Evolutionary conservation across 2,888 invertebrate species (phyloP), one percentile per base, ranked within the genome.

Genomic region (Tolmerus cingulatus): DNA sequence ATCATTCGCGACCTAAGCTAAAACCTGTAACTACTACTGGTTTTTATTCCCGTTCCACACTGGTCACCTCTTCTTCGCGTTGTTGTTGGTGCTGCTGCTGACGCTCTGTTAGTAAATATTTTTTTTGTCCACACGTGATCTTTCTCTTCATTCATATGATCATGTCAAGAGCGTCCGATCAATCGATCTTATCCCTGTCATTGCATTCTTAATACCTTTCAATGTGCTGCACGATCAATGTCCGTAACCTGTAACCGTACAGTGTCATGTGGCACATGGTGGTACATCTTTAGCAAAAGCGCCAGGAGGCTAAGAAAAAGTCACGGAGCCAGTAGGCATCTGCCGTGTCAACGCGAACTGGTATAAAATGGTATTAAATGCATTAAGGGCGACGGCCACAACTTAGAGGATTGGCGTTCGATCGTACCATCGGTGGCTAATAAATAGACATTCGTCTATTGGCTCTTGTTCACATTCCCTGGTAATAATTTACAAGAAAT

Each of bases 81-180:
- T 34, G 43, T 46, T 46, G 43, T 46, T 46, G 27, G 19, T 37
- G 40, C n/a, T 82, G 16, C 57, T 37, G 66, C 30, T 82, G 37
- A n/a, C 2, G n/a, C 51, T 55, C 8, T 37, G 16, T 46, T 46
- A 46, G 23, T 82, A 37, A 46, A 37, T 82, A 37, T 57, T 57
- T 82, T 34, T 51, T 23, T 27, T 66, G 27, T 27, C 66, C 66
- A 66, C 51, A 51, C 51, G 66, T 66, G 37, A 82, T 82, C 57
- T 82, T 81, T 82, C 82, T 19, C 30, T 82, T 82, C 82, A 82
- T 82, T 82, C 82, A 82, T 82, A 34, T 66, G 82, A 57, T 82
- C 82, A 57, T 82, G 82, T 57, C 57, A 51, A 66, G 82, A 82
- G 34, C 82, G 37, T 82, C 40, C 37, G 57, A 57, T 82, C 57